Base-by-base conservation (phyloP, 2,888 invertebrate genomes). In the Cataglyphis livida region DNA sequence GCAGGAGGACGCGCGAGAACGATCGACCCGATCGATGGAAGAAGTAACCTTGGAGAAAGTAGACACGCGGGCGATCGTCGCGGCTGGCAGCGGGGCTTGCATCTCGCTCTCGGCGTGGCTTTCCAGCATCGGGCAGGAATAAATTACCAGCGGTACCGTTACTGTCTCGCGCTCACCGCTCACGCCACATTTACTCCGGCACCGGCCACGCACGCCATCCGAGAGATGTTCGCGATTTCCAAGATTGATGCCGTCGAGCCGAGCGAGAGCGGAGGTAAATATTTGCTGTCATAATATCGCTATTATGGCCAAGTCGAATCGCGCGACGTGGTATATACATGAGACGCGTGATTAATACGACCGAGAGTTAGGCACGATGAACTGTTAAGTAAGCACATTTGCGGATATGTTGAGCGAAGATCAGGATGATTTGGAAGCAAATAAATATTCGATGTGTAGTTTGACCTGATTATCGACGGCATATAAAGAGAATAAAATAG, bases 1-100 rank as follows among this genome's bases (percentile, higher is more conserved):
- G 85, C 84, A 84, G n/a, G 86, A 85, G 81, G 84, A 85, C 81
- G 75, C 32, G 75, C 73, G 70, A 81, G 84, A 79, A 84, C 85
- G 86, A 85, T 74, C 85, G 86, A 85, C 74, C 84, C 84, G 85
- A 86, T 81, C 70, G 85, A 68, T 83, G 84, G 41, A 57, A 74
- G 84, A 85, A 86, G 91, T 51, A 51, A 82, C 89, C 91, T 89
- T 85, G 89, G 91, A 91, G 91, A 92, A 92, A 91, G 91, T 91
- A 84, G 85, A 82, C 68, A 64, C 82, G 48, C 68, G 79, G 57
- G 44, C 78, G 59, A 78, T 78, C 76, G 41, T 57, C 73, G 61
- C n/a, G n/a, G 57, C 71, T 21, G 61, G 38, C 70, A 32, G 51
- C 54, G 74, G 32, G 41, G 83, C 64, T 64, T 62, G 64, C 84